phyloP scores from a whole-genome alignment of 2,797 vertebrate genomes.

The Thalassophryne amazonica region DNA sequence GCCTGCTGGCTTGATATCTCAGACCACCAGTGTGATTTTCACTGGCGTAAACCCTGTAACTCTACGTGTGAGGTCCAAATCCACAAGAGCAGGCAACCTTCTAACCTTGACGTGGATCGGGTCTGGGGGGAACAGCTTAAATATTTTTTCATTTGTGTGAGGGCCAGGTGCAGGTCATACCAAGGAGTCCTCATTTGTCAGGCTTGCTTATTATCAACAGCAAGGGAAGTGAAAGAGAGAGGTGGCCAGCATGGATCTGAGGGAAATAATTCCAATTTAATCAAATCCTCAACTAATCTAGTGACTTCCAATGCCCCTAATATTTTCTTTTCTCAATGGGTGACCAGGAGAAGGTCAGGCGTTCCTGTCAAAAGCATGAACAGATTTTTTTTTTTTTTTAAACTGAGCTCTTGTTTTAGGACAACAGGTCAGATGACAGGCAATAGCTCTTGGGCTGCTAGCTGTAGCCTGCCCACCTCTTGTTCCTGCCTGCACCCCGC shows the following conservation, averaged over 20 bases:
- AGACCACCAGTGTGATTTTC: conserved; percentile 43
- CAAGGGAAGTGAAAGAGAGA: conserved; percentile 27
- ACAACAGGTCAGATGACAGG: conserved; percentile 15
- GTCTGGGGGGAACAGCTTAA: conserved; percentile 10
- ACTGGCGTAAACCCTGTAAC: conserved; percentile 50
- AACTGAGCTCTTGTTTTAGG: conserved; percentile 17
- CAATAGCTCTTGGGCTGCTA: conserved; percentile 6
- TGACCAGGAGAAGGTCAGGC: conserved; percentile 17
- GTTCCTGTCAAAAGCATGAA: neutral
- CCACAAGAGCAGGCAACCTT: conserved; percentile 33
- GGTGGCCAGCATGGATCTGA: conserved; percentile 25
- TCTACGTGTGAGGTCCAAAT: conserved; percentile 40
- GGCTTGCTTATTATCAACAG: conserved; percentile 36
- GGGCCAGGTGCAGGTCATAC: conserved; percentile 42
- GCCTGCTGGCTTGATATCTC: conserved; percentile 41
- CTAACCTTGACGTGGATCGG: conserved; percentile 27
- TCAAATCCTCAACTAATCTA: conserved; percentile 67
- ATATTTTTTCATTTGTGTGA: conserved; percentile 25
- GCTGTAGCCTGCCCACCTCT: no score
- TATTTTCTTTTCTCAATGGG: conserved; percentile 30
- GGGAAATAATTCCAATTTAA: conserved; percentile 65
- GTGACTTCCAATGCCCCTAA: conserved; percentile 47
- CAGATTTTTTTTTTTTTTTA: conserved; percentile 6
- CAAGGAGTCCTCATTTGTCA: conserved; percentile 53
- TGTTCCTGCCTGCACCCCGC: no score